These are phyloP conservation scores for Sinella curviseta DNA, from an alignment of 1,140 invertebrate genomes.

Conservation along the genomic window DNA sequence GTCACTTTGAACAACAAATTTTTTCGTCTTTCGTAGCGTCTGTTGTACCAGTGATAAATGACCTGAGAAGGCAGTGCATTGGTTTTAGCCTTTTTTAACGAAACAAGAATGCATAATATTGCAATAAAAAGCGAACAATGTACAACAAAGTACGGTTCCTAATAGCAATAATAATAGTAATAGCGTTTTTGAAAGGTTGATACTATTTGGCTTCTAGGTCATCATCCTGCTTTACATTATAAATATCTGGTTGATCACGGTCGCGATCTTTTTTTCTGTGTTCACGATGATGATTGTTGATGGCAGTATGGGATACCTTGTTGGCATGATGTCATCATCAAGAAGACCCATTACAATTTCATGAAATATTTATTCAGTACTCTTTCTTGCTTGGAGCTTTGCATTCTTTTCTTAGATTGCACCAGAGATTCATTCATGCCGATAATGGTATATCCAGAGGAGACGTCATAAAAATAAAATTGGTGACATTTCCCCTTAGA, in stretches of 20 bases:
- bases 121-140: not conserved
- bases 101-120: not conserved
- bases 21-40: not conserved
- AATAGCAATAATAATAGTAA: not conserved
- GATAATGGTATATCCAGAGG: not conserved
- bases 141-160: not conserved
- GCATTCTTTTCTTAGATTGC: not conserved
- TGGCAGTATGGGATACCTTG: not conserved
- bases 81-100: not conserved
- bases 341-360: not conserved
- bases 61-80: not conserved
- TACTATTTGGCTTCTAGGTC: not conserved
- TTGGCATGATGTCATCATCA: not conserved
- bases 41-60: not conserved
- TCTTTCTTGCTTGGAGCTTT: not conserved
- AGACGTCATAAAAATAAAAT: not conserved
- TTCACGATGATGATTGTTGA: not conserved
- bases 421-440: no score
- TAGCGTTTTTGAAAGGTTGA: not conserved
- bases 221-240: not conserved
- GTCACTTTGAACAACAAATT: not conserved
- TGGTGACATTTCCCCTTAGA: not conserved
- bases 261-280: not conserved
- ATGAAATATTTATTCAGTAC: not conserved
- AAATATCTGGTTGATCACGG: slow-evolving; percentile 11